phyloP scores from a whole-genome alignment of 2,113 vertebrate genomes.

The Gymnocephalus cernua region DNA sequence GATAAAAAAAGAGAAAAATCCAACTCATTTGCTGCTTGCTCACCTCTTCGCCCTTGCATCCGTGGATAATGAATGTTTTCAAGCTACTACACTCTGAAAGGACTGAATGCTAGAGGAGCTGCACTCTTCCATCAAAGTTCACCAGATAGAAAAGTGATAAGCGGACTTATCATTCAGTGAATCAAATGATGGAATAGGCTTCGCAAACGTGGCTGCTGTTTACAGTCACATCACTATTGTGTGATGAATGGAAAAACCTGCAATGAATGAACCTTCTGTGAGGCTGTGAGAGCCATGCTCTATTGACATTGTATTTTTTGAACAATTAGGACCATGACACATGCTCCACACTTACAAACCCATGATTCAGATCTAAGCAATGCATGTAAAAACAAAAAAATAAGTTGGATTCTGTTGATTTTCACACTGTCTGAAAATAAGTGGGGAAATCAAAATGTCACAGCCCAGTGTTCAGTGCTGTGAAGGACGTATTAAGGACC shows the following conservation, averaged over 20 bases:
- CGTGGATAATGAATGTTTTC: constrained; percentile 40
- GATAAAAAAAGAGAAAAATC: constrained; percentile 3
- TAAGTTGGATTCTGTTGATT: background rate
- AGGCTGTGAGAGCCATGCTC: background rate
- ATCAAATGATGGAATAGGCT: background rate
- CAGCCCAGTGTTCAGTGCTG: constrained; percentile 5
- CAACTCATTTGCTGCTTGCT: constrained; percentile 54
- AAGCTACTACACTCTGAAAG: background rate
- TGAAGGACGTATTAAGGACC: constrained; percentile 58
- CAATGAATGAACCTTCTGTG: background rate
- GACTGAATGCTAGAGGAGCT: constrained; percentile 1
- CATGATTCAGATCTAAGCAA: background rate
- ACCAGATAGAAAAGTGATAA: constrained; percentile 13
- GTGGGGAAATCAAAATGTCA: background rate
- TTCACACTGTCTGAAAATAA: background rate
- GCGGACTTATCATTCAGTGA: constrained; percentile 20
- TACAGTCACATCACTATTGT: background rate
- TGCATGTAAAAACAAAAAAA: background rate
- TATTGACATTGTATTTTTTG: background rate
- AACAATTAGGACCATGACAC: background rate
- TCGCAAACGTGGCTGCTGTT: constrained; percentile 18
- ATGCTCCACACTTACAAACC: background rate
- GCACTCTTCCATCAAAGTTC: constrained; percentile 13
- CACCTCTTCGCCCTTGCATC: constrained; percentile 33
- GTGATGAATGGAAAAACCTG: constrained; percentile 3